phyloP scores from a whole-genome alignment of 2,113 vertebrate species.

The Nothocercus nigrocapillus region DNA sequence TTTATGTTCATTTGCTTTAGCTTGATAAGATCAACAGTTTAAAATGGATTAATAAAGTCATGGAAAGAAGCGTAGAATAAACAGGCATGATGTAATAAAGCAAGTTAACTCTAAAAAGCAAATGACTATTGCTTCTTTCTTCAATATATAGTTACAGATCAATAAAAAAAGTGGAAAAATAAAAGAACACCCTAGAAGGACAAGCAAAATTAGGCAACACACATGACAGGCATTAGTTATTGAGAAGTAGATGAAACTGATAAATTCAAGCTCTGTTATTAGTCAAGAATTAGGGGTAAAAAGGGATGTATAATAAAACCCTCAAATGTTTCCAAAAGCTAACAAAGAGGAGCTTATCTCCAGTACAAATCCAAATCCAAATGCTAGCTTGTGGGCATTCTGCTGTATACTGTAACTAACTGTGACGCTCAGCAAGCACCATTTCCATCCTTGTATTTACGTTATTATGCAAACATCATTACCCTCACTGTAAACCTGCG shows the following conservation, averaged over 20 bases:
- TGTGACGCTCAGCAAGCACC: neutral
- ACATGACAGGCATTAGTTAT: neutral
- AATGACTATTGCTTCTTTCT: neutral
- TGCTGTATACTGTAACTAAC: neutral
- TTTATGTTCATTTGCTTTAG: conserved; percentile 4
- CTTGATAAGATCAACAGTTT: conserved; percentile 20
- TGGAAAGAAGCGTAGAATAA: neutral
- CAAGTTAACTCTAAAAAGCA: neutral
- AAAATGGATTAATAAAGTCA: neutral
- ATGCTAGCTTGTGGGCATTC: neutral
- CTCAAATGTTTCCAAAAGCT: neutral
- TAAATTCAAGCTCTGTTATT: neutral
- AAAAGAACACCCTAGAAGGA: neutral
- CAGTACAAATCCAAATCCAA: neutral
- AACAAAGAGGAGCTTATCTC: neutral
- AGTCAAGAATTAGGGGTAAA: neutral
- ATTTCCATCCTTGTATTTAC: conserved; percentile 24
- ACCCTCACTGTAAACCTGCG: conserved; percentile 13
- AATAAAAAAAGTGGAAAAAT: neutral
- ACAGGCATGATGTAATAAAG: neutral
- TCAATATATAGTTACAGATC: no score
- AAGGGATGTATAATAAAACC: neutral
- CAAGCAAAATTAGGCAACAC: conserved; percentile 3
- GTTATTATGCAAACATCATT: neutral
- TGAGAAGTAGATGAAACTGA: neutral